Conservation (phyloP, 2,797 vertebrate genomes). For the Capromys pilorides region DNA sequence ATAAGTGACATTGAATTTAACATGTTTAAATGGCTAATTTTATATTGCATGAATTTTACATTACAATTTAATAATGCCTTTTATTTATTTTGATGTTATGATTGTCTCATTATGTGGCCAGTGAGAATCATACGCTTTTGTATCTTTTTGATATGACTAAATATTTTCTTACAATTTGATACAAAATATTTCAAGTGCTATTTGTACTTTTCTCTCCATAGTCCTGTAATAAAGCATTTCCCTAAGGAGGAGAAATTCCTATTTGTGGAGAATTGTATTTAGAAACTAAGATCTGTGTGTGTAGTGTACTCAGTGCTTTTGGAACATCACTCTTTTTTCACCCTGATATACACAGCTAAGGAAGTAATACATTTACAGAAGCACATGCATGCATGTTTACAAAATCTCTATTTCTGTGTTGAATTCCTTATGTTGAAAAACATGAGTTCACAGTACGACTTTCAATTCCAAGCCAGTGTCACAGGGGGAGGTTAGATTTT, state of each 20-base stretch:
- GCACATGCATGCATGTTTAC: neutral
- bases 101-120: too few species aligned
- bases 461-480: neutral
- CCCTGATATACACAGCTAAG: neutral
- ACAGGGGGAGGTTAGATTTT: neutral
- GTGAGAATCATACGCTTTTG: too few species aligned
- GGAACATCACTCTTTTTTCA: neutral
- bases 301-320: neutral
- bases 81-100: too few species aligned
- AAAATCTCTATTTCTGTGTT: neutral
- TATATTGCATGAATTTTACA: too few species aligned
- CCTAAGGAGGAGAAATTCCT: too few species aligned
- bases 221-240: neutral
- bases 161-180: neutral
- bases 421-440: neutral
- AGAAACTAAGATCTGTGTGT: neutral
- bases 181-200: neutral
- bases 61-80: too few species aligned
- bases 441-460: neutral
- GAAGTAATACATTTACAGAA: neutral
- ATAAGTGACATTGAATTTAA: too few species aligned
- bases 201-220: neutral
- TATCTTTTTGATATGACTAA: too few species aligned
- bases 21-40: too few species aligned
- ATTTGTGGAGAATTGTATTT: neutral